These are phyloP conservation scores for Tyrannus savana DNA, from an alignment of 2,113 vertebrate species.

Conservation along the genomic window DNA sequence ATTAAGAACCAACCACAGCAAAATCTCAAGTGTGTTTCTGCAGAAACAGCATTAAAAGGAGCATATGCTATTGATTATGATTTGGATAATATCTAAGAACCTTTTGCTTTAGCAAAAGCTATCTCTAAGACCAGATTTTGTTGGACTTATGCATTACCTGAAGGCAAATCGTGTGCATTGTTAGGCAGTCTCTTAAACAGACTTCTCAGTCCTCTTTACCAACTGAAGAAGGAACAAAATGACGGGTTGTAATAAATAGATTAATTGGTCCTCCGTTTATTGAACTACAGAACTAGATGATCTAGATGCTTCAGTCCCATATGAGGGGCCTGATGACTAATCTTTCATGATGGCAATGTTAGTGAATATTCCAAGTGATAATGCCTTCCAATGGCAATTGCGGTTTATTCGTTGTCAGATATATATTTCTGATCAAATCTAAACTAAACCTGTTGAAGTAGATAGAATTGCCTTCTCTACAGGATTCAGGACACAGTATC, in stretches of 20 bases:
- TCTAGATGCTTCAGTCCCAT: not conserved
- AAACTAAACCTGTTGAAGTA: not conserved
- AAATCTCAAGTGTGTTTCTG: not conserved
- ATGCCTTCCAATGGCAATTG: not conserved
- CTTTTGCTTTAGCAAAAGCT: not conserved
- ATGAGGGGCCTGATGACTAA: not conserved
- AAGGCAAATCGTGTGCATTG: not conserved
- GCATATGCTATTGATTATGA: not conserved
- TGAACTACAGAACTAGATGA: not conserved
- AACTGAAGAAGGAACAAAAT: not conserved
- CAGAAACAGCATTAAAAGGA: not conserved
- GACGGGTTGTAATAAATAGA: fast-evolving
- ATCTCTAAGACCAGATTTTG: not conserved
- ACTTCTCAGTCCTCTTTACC: not conserved
- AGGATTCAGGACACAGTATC: not conserved
- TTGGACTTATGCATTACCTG: not conserved
- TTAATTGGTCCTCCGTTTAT: not conserved
- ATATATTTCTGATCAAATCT: not conserved
- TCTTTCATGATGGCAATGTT: not conserved
- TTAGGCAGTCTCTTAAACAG: not conserved
- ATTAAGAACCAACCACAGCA: not conserved
- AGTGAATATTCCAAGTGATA: not conserved
- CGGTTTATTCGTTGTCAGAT: not conserved
- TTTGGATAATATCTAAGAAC: not conserved
- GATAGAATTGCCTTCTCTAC: not conserved